Percentiles rank a stretch among this genome's conserved stretches.
Evolutionary conservation across 2,797 vertebrate genomes (phyloP).

Genomic region (Myotis vivesi): DNA sequence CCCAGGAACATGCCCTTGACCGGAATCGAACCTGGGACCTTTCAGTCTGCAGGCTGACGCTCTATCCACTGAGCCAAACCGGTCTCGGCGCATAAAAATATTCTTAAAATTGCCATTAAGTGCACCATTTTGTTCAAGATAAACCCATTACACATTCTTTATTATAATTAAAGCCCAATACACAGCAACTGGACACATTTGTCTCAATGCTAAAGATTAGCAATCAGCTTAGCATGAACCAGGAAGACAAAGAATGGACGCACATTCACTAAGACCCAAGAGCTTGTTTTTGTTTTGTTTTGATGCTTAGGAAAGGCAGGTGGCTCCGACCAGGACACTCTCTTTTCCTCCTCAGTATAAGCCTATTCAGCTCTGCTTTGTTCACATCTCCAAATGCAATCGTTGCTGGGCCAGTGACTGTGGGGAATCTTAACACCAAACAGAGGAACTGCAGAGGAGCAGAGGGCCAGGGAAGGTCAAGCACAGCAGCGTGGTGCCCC

Average conservation of each 20-base stretch:
- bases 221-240: not conserved
- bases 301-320: not conserved
- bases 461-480: not conserved
- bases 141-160: not conserved
- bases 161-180: not conserved
- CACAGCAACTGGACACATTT: not conserved
- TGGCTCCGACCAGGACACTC: not conserved
- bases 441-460: not conserved
- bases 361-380: not conserved
- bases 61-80: too few relatives aligned
- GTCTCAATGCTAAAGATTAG: not conserved
- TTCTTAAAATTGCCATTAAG: constrained; percentile 39
- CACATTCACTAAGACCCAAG: not conserved
- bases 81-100: constrained; percentile 59
- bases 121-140: not conserved
- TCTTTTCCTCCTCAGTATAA: not conserved
- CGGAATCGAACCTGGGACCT: too few relatives aligned
- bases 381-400: not conserved
- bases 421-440: not conserved
- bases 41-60: too few relatives aligned
- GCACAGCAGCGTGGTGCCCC: rapidly evolving
- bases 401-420: rapidly evolving
- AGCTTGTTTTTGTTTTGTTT: not conserved
- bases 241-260: not conserved
- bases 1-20: too few relatives aligned